A percentile compares a stretch with the other conserved stretches of the same genome.
Evolutionary conservation across 35 echinoderm and acorn worm genomes (phyloP).

Genomic region (Apostichopus californicus): DNA sequence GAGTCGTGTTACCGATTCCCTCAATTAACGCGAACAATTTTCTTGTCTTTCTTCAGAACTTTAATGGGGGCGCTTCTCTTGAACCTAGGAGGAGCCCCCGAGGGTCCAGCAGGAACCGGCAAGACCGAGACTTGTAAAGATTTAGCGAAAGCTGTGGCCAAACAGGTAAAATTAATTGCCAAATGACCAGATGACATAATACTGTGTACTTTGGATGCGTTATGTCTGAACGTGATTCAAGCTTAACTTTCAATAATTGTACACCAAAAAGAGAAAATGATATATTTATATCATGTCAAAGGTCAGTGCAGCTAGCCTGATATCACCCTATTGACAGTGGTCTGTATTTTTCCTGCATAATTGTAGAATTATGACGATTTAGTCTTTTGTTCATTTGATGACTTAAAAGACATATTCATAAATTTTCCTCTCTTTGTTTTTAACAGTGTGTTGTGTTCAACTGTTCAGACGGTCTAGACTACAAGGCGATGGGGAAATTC

Average conservation of each 20-base stretch:
- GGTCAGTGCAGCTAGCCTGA: too few relatives aligned
- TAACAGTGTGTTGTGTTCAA: constrained; percentile 97
- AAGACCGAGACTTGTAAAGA: constrained; percentile 99
- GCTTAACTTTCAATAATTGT: too few relatives aligned
- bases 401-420: background rate
- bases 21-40: background rate
- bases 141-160: constrained; percentile 96
- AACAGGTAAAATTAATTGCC: constrained; percentile 66
- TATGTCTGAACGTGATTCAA: too few relatives aligned
- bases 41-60: constrained; percentile 55
- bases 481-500: constrained; percentile 98
- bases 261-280: too few relatives aligned
- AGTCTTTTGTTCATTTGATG: too few relatives aligned
- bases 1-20: background rate
- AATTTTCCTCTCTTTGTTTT: background rate
- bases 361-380: too few relatives aligned
- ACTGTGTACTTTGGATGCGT: too few relatives aligned
- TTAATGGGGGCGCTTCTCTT: constrained; percentile 90
- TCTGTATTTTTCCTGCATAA: too few relatives aligned
- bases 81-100: constrained; percentile 95
- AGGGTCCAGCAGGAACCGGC: constrained; percentile 95
- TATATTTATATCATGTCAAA: too few relatives aligned
- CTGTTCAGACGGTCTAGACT: constrained; percentile 97
- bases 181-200: too few relatives aligned
- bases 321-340: too few relatives aligned